Evolutionary conservation across 1,140 invertebrate genomes (phyloP).

Genomic region (Solen grandis): DNA sequence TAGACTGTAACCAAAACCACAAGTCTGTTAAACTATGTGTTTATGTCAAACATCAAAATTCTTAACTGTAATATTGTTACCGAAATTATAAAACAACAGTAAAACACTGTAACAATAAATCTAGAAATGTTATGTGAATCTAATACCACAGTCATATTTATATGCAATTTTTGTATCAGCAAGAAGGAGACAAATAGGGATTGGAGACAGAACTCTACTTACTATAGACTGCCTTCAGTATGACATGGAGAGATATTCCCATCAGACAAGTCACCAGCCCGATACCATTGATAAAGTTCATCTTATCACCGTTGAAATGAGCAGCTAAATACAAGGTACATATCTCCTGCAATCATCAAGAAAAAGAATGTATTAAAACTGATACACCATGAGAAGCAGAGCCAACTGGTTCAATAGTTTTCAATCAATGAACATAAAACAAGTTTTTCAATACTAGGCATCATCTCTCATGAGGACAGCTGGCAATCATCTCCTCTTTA

Average conservation of each 20-base stretch:
- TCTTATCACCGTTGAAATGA: slow-evolving; percentile 90
- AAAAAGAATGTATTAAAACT: slow-evolving; percentile 12
- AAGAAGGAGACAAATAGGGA: neutral
- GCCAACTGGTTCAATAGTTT: too few species aligned
- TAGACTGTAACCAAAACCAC: too few species aligned
- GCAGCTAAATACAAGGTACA: slow-evolving; percentile 93
- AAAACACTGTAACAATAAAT: neutral
- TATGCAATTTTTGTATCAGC: neutral
- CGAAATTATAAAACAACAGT: neutral
- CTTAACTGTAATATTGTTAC: neutral
- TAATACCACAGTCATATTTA: neutral
- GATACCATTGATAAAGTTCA: slow-evolving; percentile 91
- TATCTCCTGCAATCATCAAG: slow-evolving; percentile 89
- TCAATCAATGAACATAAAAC: too few species aligned
- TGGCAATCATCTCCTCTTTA: too few species aligned
- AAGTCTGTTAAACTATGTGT: too few species aligned
- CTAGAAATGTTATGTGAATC: neutral
- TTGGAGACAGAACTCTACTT: slow-evolving; percentile 47
- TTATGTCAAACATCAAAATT: too few species aligned
- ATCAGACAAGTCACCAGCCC: slow-evolving; percentile 93
- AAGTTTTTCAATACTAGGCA: too few species aligned
- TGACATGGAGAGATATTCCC: slow-evolving; percentile 93
- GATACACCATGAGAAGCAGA: neutral
- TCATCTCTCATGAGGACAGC: too few species aligned
- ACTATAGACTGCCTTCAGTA: slow-evolving; percentile 85